Percentiles rank a stretch among this genome's conserved stretches.
These are phyloP conservation scores for Zoanthus solanderi DNA, from an alignment of 92 coral and sea anemone genomes.

Conservation along the genomic window DNA sequence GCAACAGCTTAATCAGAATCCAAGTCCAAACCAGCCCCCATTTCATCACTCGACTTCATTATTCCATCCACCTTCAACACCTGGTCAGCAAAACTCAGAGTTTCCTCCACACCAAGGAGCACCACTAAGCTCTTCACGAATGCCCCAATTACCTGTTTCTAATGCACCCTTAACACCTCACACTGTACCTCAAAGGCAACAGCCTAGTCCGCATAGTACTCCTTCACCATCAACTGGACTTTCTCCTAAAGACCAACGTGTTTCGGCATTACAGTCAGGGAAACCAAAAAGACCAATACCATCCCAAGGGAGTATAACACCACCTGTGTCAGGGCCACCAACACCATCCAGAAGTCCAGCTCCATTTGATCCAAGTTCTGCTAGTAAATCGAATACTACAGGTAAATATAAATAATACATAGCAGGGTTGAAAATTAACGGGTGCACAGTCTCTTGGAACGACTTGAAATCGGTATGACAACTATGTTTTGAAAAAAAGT, in stretches of 20 bases:
- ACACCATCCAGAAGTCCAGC: slow-evolving; percentile 47
- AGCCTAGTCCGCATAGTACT: slow-evolving; percentile 58
- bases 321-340: slow-evolving; percentile 29
- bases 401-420: neutral
- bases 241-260: slow-evolving; percentile 65
- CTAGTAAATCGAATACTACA: slow-evolving; percentile 35
- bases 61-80: slow-evolving; percentile 6
- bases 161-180: neutral
- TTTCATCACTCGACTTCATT: slow-evolving; percentile 19
- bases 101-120: slow-evolving; percentile 10
- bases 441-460: neutral
- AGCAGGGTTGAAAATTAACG: neutral
- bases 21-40: slow-evolving; percentile 15
- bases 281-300: slow-evolving; percentile 84
- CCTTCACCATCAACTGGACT: slow-evolving; percentile 62
- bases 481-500: neutral
- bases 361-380: slow-evolving; percentile 27
- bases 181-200: slow-evolving; percentile 32
- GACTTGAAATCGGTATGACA: neutral
- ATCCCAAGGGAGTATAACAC: slow-evolving; percentile 58
- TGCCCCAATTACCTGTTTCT: slow-evolving; percentile 20
- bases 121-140: slow-evolving; percentile 6
- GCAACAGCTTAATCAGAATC: neutral
- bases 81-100: slow-evolving; percentile 1
- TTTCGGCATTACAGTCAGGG: slow-evolving; percentile 87